Percentiles rank a stretch among this genome's conserved stretches.
Conservation (phyloP, 2,797 vertebrate species). For the Eulemur rubriventer region DNA sequence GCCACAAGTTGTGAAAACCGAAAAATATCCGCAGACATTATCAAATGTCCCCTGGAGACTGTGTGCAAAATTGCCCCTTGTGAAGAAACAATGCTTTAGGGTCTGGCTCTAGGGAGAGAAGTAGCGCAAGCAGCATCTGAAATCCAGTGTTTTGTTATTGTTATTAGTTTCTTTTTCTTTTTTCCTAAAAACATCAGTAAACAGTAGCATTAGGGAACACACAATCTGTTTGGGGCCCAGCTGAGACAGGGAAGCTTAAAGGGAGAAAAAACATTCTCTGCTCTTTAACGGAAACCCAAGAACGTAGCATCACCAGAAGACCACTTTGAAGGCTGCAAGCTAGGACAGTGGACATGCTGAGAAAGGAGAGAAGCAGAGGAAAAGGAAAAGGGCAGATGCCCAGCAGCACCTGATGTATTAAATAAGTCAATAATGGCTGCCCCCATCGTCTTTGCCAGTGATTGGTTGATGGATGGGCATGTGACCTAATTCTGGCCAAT, state of each 20-base stretch:
- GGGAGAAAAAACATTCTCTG: background rate
- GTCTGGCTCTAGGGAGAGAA: background rate
- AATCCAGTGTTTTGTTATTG: background rate
- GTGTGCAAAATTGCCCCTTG: background rate
- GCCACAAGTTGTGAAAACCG: background rate
- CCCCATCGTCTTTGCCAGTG: background rate
- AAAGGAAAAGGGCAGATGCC: background rate
- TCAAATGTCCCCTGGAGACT: background rate
- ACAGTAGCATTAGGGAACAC: background rate
- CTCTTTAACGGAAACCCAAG: background rate
- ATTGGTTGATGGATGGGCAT: background rate
- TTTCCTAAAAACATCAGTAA: background rate
- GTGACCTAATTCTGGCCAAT: background rate
- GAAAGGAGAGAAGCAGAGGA: background rate
- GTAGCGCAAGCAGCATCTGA: background rate
- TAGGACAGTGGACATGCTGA: background rate
- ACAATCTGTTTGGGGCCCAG: background rate
- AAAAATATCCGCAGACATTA: background rate
- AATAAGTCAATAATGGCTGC: background rate
- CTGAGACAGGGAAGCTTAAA: background rate
- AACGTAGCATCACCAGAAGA: background rate
- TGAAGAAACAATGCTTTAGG: background rate
- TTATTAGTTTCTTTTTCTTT: background rate
- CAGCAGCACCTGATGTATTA: background rate
- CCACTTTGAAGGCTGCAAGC: background rate